Percentiles rank a stretch among this genome's conserved stretches.
These are phyloP conservation scores for Idaea straminata DNA, from an alignment of 2,888 invertebrate genomes.

Conservation along the genomic window DNA sequence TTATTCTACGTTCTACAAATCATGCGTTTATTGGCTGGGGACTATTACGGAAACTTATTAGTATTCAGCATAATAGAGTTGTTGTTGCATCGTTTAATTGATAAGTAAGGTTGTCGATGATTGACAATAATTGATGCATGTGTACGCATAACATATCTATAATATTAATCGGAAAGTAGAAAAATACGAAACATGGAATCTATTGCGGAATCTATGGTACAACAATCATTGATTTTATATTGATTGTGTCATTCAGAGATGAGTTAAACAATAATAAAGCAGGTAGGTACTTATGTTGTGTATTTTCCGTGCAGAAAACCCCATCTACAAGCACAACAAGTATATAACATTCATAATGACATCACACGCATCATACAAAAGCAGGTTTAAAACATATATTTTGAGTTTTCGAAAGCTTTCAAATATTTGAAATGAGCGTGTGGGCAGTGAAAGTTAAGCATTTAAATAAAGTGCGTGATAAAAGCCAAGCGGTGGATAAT, in stretches of 20 bases:
- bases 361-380: not conserved
- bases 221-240: not conserved
- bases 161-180: slow-evolving; percentile 12
- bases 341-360: not conserved
- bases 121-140: slow-evolving; percentile 37
- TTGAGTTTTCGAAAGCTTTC: slow-evolving; percentile 45
- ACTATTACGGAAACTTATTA: slow-evolving; percentile 31
- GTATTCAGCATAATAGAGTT: slow-evolving; percentile 40
- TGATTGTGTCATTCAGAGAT: not conserved
- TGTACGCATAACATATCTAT: slow-evolving; percentile 13
- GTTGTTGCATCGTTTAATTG: slow-evolving; percentile 45
- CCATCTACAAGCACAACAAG: not conserved
- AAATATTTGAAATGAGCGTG: slow-evolving; percentile 59
- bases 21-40: slow-evolving; percentile 30
- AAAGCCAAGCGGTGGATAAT: slow-evolving; percentile 29
- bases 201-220: not conserved
- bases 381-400: slow-evolving; percentile 7
- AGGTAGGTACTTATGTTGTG: not conserved
- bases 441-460: slow-evolving; percentile 56
- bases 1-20: slow-evolving; percentile 17
- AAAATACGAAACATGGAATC: slow-evolving; percentile 2
- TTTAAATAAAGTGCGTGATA: slow-evolving; percentile 54
- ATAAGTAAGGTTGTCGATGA: slow-evolving; percentile 38
- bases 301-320: not conserved
- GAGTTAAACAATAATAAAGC: not conserved